Conservation (phyloP, 2,113 vertebrate genomes). For the Hyperopisus bebe region DNA sequence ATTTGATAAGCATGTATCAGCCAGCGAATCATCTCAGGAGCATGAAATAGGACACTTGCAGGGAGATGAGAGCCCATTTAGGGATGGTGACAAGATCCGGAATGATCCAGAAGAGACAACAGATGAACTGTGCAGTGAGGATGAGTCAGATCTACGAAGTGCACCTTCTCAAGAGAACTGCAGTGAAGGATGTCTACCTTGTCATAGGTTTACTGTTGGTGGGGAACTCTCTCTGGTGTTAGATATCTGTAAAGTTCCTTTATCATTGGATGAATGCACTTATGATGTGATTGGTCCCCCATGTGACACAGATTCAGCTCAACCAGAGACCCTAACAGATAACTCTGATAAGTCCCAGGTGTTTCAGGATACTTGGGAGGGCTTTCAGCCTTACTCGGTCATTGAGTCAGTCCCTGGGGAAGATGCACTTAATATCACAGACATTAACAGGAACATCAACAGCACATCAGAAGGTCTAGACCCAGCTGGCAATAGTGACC, state of each 20-base stretch:
- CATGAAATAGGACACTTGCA: constrained; percentile 31
- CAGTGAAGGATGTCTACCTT: constrained; percentile 28
- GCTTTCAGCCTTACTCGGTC: constrained; percentile 62
- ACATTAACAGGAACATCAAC: constrained; percentile 46
- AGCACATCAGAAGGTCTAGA: constrained; percentile 30
- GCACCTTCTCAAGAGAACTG: constrained; percentile 27
- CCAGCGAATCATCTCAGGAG: neutral
- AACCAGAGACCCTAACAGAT: constrained; percentile 63
- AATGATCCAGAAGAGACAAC: constrained; percentile 33
- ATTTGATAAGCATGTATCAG: constrained; percentile 11
- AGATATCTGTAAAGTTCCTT: constrained; percentile 50
- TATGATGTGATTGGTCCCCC: constrained; percentile 63
- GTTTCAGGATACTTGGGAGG: constrained; percentile 56
- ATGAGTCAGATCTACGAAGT: constrained; percentile 22
- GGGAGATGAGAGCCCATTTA: constrained; percentile 27
- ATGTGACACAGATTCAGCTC: constrained; percentile 58
- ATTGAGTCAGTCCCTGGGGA: constrained; percentile 52
- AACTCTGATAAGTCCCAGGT: constrained; percentile 58
- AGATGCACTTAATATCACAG: constrained; percentile 42
- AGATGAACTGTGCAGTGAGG: constrained; percentile 30
- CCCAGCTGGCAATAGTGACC: constrained; percentile 35
- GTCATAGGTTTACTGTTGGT: constrained; percentile 24
- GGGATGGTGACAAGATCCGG: constrained; percentile 20
- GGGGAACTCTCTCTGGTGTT: constrained; percentile 43
- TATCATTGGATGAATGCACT: constrained; percentile 59